phyloP scores from a whole-genome alignment of 2,888 invertebrate genomes.

The Anorthoa munda region DNA sequence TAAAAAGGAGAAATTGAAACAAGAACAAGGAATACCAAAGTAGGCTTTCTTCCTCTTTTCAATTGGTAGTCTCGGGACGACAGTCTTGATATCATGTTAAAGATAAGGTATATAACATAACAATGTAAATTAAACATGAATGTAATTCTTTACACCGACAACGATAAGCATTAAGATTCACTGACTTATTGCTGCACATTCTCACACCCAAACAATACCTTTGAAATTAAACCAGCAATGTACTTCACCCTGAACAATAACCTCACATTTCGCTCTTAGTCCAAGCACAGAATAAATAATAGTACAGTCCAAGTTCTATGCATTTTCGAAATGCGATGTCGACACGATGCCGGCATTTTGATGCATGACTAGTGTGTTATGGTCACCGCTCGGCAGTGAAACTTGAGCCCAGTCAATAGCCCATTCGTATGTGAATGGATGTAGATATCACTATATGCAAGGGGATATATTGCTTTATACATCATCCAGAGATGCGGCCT shows the following conservation, averaged over 20 bases:
- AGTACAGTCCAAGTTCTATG: constrained; percentile 40
- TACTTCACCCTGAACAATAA: constrained; percentile 14
- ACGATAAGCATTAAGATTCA: background rate
- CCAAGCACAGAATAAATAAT: too few species aligned
- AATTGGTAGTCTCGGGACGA: background rate
- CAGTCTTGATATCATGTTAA: background rate
- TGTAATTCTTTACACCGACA: too few species aligned
- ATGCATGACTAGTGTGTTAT: constrained; percentile 61
- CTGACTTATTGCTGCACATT: background rate
- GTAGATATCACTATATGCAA: constrained; percentile 34
- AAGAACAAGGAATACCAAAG: too few species aligned
- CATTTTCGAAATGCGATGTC: constrained; percentile 56
- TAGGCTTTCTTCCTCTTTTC: too few species aligned
- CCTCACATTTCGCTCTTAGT: constrained; percentile 2
- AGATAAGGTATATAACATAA: background rate
- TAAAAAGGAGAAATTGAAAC: too few species aligned
- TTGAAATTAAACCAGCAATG: constrained; percentile 32
- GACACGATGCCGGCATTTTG: constrained; percentile 58
- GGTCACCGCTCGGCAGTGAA: constrained; percentile 59
- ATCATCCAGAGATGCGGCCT: constrained; percentile 24
- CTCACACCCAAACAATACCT: too few species aligned
- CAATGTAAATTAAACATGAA: background rate
- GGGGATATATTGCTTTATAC: background rate
- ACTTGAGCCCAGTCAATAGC: constrained; percentile 60
- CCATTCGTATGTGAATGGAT: constrained; percentile 52